Conservation (phyloP, 2,888 invertebrate species). For the Stenodema calcarata region DNA sequence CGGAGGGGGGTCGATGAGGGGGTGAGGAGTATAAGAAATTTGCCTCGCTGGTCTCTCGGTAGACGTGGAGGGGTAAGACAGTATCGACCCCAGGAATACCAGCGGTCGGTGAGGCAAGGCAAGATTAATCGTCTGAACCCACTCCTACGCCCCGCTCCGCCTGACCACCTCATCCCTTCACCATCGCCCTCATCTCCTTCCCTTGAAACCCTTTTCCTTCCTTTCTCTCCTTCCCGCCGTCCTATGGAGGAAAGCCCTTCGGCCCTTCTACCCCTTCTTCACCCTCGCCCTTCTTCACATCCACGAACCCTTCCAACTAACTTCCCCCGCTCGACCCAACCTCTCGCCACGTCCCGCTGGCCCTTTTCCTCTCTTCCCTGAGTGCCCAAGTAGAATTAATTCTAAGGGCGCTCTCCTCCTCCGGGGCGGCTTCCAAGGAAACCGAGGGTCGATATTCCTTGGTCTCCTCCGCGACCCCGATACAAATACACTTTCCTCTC, state of each 20-base stretch:
- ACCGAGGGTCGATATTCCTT: constrained; percentile 41
- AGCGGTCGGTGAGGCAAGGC: not conserved
- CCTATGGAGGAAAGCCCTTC: not conserved
- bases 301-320: not conserved
- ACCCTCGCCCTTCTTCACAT: not conserved
- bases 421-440: constrained; percentile 25
- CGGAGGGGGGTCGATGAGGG: no score
- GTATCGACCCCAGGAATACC: constrained; percentile 35
- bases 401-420: constrained; percentile 33
- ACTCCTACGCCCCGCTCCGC: not conserved
- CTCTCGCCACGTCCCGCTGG: not conserved
- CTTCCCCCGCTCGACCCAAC: not conserved
- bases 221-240: not conserved
- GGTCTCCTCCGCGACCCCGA: constrained; percentile 17
- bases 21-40: constrained; percentile 2
- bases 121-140: constrained; percentile 25
- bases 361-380: not conserved
- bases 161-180: not conserved
- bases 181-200: not conserved
- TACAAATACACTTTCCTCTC: constrained; percentile 24
- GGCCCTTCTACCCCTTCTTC: not conserved
- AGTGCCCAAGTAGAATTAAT: constrained; percentile 35
- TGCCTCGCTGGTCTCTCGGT: not conserved
- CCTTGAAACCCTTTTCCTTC: not conserved
- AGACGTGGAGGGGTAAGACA: constrained; percentile 9